Evolutionary conservation across 2,888 invertebrate genomes (phyloP), one percentile per base, ranked within the genome.

Genomic region (Microctonus hyperodae): DNA sequence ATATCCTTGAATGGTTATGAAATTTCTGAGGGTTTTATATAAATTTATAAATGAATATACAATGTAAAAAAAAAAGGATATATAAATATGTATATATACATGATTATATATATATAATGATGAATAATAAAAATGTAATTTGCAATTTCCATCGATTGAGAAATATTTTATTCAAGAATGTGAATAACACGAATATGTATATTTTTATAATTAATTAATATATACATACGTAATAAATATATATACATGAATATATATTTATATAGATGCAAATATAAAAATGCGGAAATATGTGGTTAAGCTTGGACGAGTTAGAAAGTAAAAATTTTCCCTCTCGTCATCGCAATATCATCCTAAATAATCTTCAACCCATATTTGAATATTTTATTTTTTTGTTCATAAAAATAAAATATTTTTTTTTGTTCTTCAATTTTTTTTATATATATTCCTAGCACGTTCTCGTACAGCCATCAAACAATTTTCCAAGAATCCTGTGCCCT

Each of bases 231-330:
- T 28, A 28, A 28, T n/a, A n/a, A n/a, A n/a, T n/a, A n/a, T n/a
- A n/a, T n/a, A n/a, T n/a, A n/a, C n/a, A n/a, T n/a, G n/a, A n/a
- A n/a, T n/a, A n/a, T n/a, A n/a, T n/a, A n/a, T n/a, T n/a, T 25
- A 10, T 23, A 13, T 25, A 28, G 25, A 53, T 25, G 3, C 10
- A 23, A 13, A 9, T 13, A 23, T 28, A 10, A 53, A 2, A 55
- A 28, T 28, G 28, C 55, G 55, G 55, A 55, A 55, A 16, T n/a
- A n/a, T n/a, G n/a, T 44, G 44, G 44, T 55, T 33, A 16, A 33
- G 55, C 55, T n/a, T 55, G 28, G 31, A 31, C 31, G 55, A 33
- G 55, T 55, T 55, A 55, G 55, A 55, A 55, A 55, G 55, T 55
- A 31, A 55, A 55, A 55, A 55, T 28, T 33, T 55, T 25, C 10